Evolutionary conservation across 2,797 vertebrate species (phyloP).

Genomic region (Otus scops): DNA sequence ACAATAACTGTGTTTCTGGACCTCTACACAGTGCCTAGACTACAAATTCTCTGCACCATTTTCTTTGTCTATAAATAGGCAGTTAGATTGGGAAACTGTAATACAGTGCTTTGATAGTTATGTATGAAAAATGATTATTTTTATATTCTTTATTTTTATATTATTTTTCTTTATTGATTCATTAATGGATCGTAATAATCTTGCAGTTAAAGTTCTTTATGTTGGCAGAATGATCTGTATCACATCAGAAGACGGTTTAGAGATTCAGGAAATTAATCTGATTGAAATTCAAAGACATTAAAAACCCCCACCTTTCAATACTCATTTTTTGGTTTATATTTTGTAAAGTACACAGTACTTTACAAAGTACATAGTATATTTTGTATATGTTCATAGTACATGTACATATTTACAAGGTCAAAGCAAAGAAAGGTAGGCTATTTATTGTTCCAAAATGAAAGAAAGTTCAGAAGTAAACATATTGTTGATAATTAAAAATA

Average conservation of each 20-base stretch:
- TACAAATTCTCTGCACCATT: background rate
- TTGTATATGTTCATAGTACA: background rate
- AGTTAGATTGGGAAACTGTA: background rate
- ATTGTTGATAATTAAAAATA: background rate
- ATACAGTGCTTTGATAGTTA: background rate
- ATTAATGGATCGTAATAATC: background rate
- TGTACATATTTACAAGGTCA: background rate
- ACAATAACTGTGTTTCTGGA: background rate
- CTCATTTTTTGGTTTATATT: background rate
- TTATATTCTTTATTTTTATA: background rate
- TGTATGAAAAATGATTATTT: accelerated
- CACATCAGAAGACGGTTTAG: background rate
- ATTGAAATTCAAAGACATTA: background rate
- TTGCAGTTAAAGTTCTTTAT: background rate
- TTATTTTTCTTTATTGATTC: background rate
- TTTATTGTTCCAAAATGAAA: background rate
- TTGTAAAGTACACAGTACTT: background rate
- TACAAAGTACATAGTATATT: too few relatives aligned
- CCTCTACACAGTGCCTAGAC: too few relatives aligned
- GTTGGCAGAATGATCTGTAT: background rate
- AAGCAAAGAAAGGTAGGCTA: background rate
- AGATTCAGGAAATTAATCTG: background rate
- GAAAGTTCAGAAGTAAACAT: background rate
- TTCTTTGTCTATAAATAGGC: background rate
- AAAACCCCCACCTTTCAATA: background rate